These are phyloP conservation scores for Halocynthia roretzi DNA, from an alignment of 23 tunicate species.

Conservation along the genomic window DNA sequence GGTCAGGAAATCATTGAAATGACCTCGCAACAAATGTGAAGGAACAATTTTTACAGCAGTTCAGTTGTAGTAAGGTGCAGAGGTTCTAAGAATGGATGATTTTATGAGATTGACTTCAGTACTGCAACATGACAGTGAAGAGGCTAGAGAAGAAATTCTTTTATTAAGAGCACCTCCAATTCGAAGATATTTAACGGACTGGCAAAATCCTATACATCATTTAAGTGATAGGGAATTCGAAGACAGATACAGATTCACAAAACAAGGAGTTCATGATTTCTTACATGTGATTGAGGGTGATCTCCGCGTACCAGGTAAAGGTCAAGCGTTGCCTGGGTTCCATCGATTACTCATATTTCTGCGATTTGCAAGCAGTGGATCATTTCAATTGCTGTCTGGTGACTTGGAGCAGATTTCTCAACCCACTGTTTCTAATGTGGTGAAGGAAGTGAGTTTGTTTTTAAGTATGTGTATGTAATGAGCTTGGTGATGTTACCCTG, in stretches of 20 bases:
- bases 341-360: constrained; percentile 11
- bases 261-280: not conserved
- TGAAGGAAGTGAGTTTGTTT: not conserved
- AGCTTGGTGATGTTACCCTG: not conserved
- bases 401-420: constrained; percentile 21
- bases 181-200: not conserved
- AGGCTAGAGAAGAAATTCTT: too few species aligned
- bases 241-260: not conserved
- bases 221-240: not conserved
- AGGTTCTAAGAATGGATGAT: too few species aligned
- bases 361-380: constrained; percentile 32
- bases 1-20: too few species aligned
- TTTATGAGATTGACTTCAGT: too few species aligned
- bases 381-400: constrained; percentile 28
- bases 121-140: too few species aligned
- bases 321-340: constrained; percentile 18
- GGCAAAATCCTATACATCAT: not conserved
- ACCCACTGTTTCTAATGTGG: not conserved
- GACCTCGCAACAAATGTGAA: too few species aligned
- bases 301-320: not conserved
- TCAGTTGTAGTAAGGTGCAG: too few species aligned
- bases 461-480: too few species aligned
- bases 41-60: too few species aligned
- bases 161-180: too few species aligned
- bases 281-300: not conserved